Evolutionary conservation across 2,113 vertebrate species (phyloP), one percentile per base, ranked within the genome.

Genomic region (Tragelaphus scriptus): DNA sequence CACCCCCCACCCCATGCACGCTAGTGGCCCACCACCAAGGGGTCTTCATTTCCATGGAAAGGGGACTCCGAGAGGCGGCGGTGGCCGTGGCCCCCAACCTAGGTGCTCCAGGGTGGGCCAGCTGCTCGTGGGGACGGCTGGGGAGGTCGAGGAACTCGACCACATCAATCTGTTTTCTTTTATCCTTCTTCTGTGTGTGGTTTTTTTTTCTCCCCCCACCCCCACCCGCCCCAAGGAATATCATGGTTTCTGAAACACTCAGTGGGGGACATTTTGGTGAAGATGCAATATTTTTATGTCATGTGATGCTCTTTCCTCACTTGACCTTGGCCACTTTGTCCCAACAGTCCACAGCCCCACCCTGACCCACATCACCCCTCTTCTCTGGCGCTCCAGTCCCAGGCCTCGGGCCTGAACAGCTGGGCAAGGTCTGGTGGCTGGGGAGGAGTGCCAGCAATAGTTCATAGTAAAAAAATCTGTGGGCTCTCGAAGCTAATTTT

Each of bases 401-500:
- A 2, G 61, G 84, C 97, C 89, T 93, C 9, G 7, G 15, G 17
- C 95, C 88, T 86, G 81, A 97, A 88, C 1, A 23, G 53, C 95
- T 97, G 89, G 97, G 71, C 96, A 93, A 90, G 95, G 94, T 84
- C 96, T 97, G 95, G 96, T 80, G 97, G 91, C 90, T 44, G 44
- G 98, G 95, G 98, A 98, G 93, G 97, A 89, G 79, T 55, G 56
- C 95, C 98, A 98, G 98, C 95, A 98, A 97, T 98, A 98, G 98
- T 98, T 98, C 88, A 98, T 95, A 98, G 98, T 98, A 91, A 98
- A 98, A 98, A 98, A 98, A 98, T 98, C 98, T 85, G 98, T 98
- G 98, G 98, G 98, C 98, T 99, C 98, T 99, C 98, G 97, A 98
- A 98, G 99, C 99, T 99, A 98, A 99, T 99, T 99, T 99, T 99